These are phyloP conservation scores for Lepidostoma basale DNA, from an alignment of 1,140 invertebrate species.

Conservation along the genomic window DNA sequence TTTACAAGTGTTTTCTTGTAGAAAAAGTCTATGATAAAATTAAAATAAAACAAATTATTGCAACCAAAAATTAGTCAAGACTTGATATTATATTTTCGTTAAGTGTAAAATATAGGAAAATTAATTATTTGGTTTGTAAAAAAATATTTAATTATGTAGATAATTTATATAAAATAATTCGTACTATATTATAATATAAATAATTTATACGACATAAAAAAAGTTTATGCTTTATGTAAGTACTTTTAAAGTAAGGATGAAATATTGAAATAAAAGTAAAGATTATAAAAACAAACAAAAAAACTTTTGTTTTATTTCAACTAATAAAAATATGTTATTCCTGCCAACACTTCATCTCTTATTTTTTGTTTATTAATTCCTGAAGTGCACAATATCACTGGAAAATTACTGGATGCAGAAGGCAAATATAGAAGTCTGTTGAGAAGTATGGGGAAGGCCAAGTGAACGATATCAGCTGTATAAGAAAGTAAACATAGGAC, in stretches of 20 bases:
- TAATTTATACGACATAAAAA: background rate
- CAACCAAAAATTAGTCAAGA: conserved; percentile 30
- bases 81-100: conserved; percentile 9
- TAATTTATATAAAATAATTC: background rate
- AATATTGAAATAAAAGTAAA: background rate
- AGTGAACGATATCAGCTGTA: no score
- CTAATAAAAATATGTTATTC: no score
- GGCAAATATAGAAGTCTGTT: no score
- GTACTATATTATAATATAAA: background rate
- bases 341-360: no score
- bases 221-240: background rate
- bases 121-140: background rate
- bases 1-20: no score
- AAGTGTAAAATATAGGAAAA: background rate
- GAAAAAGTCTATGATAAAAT: background rate
- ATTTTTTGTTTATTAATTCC: no score
- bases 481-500: no score
- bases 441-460: no score
- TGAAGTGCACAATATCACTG: no score
- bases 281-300: no score
- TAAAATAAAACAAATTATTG: conserved; percentile 15
- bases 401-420: no score
- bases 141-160: background rate
- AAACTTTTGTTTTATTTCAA: no score
- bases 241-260: background rate